Percentiles rank a stretch among this genome's conserved stretches.
phyloP scores from a whole-genome alignment of 2,113 vertebrate genomes.

The Tragelaphus strepsiceros region DNA sequence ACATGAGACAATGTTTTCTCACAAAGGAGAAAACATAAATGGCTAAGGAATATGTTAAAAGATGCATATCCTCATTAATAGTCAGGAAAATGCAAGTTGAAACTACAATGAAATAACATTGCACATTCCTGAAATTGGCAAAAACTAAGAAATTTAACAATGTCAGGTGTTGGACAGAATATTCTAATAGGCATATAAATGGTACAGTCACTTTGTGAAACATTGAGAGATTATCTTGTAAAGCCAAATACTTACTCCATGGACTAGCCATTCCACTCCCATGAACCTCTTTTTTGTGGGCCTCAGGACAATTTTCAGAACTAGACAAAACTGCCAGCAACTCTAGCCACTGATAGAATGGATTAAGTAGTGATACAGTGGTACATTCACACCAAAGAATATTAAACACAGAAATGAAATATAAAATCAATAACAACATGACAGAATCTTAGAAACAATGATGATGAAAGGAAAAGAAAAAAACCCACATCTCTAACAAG shows the following conservation, averaged over 20 bases:
- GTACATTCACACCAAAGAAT: background rate
- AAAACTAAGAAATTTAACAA: background rate
- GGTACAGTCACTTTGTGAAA: background rate
- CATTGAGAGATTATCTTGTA: background rate
- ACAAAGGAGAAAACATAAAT: background rate
- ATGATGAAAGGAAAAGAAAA: background rate
- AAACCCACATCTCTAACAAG: background rate
- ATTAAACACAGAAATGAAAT: background rate
- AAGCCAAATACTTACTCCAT: background rate
- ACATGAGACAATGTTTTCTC: background rate
- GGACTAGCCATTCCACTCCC: background rate
- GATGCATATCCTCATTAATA: background rate
- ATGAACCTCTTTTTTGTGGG: background rate
- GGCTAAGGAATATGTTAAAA: background rate
- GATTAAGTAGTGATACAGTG: background rate
- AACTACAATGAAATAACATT: background rate
- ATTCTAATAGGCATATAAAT: background rate
- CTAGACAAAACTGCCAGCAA: background rate
- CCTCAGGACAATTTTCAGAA: background rate
- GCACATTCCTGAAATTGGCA: background rate
- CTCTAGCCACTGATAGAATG: background rate
- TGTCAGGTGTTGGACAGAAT: background rate
- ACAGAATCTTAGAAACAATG: background rate
- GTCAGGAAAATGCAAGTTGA: background rate
- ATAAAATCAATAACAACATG: background rate